Evolutionary conservation across 2,113 vertebrate species (phyloP).

Genomic region (Dryoscopus gambensis): DNA sequence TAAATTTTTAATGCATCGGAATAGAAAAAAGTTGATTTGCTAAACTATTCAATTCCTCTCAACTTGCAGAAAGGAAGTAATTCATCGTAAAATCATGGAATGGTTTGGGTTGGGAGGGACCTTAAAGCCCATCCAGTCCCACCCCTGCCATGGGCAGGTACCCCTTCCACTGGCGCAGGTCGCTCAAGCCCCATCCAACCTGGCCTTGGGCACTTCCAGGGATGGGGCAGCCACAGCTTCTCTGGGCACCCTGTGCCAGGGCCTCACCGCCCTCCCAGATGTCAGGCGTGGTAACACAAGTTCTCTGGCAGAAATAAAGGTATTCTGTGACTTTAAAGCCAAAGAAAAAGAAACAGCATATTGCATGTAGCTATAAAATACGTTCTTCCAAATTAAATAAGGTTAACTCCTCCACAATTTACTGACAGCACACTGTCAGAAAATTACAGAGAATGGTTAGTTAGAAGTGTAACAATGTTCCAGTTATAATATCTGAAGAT

Average conservation of each 20-base stretch:
- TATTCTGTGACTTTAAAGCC: neutral
- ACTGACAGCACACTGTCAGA: neutral
- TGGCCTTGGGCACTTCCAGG: neutral
- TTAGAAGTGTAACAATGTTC: neutral
- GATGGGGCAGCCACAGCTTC: neutral
- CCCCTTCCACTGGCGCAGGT: fast-evolving
- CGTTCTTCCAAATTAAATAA: neutral
- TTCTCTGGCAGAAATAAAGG: neutral
- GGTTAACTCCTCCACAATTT: neutral
- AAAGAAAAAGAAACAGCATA: neutral
- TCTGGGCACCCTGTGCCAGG: neutral
- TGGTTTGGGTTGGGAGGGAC: neutral
- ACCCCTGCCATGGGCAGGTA: neutral
- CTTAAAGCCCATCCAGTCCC: neutral
- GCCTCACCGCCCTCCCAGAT: neutral
- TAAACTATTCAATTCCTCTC: neutral
- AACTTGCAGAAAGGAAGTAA: neutral
- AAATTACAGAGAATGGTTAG: neutral
- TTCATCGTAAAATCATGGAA: neutral
- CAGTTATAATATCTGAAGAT: neutral
- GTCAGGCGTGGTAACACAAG: neutral
- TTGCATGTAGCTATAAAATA: neutral
- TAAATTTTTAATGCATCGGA: neutral
- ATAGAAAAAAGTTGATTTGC: neutral
- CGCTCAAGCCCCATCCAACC: fast-evolving